Percentiles rank a stretch among this genome's conserved stretches.
phyloP scores from a whole-genome alignment of 2,888 invertebrate genomes.

The Punctoribates punctum region DNA sequence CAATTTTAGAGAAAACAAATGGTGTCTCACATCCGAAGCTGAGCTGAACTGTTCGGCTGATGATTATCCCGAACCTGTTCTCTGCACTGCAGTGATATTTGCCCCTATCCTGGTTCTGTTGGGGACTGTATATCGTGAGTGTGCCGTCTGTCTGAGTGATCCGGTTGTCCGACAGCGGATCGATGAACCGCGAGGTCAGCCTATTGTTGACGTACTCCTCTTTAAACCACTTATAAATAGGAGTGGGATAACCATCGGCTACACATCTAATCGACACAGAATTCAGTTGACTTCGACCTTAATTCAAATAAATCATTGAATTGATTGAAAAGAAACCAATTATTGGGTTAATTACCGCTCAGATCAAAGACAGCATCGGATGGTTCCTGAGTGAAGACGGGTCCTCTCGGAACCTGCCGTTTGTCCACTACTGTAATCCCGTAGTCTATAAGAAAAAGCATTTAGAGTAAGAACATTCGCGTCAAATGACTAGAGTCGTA shows the following conservation, averaged over 20 bases:
- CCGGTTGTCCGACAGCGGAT: conserved; percentile 69
- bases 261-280: conserved; percentile 66
- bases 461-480: neutral
- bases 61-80: conserved; percentile 82
- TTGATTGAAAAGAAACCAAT: neutral
- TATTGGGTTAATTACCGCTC: conserved; percentile 54
- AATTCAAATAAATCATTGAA: conserved; percentile 49
- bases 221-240: conserved; percentile 82
- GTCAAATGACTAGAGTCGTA: neutral
- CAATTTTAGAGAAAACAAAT: neutral
- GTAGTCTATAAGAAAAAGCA: conserved; percentile 63
- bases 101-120: conserved; percentile 71
- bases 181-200: conserved; percentile 67
- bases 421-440: conserved; percentile 77
- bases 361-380: conserved; percentile 76
- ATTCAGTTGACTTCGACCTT: conserved; percentile 62
- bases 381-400: conserved; percentile 81
- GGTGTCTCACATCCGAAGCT: conserved; percentile 68
- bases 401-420: conserved; percentile 76
- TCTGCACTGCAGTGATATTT: conserved; percentile 85
- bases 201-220: conserved; percentile 79
- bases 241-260: conserved; percentile 73
- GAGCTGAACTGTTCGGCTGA: conserved; percentile 79
- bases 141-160: conserved; percentile 87
- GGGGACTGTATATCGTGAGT: conserved; percentile 79